Percentiles rank a stretch among this genome's conserved stretches.
These are phyloP conservation scores for Drosophila anomalipes DNA, from an alignment of 2,888 invertebrate genomes.

Conservation along the genomic window DNA sequence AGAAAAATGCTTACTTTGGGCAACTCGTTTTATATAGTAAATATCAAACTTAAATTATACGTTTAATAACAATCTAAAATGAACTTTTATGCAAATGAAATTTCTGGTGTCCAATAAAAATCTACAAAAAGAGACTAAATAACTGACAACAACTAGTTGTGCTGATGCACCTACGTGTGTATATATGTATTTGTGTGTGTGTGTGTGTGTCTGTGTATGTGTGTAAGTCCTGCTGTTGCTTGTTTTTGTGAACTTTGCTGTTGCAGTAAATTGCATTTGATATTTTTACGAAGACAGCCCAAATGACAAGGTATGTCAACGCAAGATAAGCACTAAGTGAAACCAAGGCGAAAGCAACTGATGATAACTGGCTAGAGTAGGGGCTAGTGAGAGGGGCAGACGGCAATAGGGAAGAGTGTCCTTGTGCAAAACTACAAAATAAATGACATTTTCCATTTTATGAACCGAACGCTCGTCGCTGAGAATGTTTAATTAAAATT, in stretches of 20 bases:
- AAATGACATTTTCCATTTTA: slow-evolving; percentile 60
- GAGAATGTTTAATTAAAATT: slow-evolving; percentile 67
- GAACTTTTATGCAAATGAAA: slow-evolving; percentile 44
- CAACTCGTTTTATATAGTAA: neutral
- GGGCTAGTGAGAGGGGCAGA: too few species aligned
- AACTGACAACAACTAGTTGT: slow-evolving; percentile 21
- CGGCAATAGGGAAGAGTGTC: slow-evolving; percentile 21
- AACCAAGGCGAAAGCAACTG: slow-evolving; percentile 24
- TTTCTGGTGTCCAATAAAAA: slow-evolving; percentile 28
- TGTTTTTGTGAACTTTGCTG: slow-evolving; percentile 32
- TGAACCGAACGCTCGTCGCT: slow-evolving; percentile 7
- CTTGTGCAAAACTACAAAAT: slow-evolving; percentile 52
- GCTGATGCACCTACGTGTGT: slow-evolving; percentile 8
- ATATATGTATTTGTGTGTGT: neutral
- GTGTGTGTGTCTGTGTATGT: slow-evolving; percentile 3
- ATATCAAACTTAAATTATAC: slow-evolving; percentile 11
- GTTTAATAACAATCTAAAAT: slow-evolving; percentile 25
- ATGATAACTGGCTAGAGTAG: slow-evolving; percentile 11
- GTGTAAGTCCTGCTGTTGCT: slow-evolving; percentile 1
- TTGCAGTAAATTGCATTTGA: slow-evolving; percentile 72
- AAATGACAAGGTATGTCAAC: slow-evolving; percentile 79
- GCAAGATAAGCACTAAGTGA: slow-evolving; percentile 70
- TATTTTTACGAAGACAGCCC: slow-evolving; percentile 72
- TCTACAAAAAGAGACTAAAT: slow-evolving; percentile 29
- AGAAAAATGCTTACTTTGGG: neutral